These are phyloP conservation scores for Hydropsyche betteni DNA, from an alignment of 2,888 invertebrate genomes.

Conservation along the genomic window DNA sequence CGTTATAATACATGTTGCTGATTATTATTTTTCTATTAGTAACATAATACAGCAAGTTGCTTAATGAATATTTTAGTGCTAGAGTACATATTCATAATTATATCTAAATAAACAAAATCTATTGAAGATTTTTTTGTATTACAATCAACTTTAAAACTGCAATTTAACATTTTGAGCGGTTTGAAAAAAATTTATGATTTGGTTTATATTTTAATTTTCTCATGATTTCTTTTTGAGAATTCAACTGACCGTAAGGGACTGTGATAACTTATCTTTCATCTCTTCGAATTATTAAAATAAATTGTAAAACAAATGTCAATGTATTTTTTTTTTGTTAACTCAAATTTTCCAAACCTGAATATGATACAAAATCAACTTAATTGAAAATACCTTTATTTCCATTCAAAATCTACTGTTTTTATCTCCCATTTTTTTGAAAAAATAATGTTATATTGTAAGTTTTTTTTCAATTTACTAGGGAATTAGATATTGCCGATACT, in stretches of 20 bases:
- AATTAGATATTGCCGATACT: slow-evolving; percentile 53
- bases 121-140: not conserved
- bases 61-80: too few species aligned
- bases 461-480: slow-evolving; percentile 11
- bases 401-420: not conserved
- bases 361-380: not conserved
- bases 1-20: too few species aligned
- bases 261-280: slow-evolving; percentile 24
- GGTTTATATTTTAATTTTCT: not conserved
- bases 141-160: not conserved
- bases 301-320: not conserved
- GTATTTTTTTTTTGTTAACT: slow-evolving; percentile 24
- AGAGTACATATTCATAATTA: too few species aligned
- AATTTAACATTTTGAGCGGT: too few species aligned
- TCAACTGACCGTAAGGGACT: slow-evolving; percentile 14
- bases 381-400: not conserved
- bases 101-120: not conserved
- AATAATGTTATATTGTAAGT: not conserved
- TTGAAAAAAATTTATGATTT: too few species aligned
- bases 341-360: not conserved
- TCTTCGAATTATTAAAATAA: slow-evolving; percentile 28
- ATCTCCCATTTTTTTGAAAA: not conserved
- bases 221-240: too few species aligned
- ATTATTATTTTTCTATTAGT: too few species aligned
- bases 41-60: too few species aligned